Percentiles rank a stretch among this genome's conserved stretches.
Conservation (phyloP, 2,797 vertebrate species). For the Harpagifer antarcticus region DNA sequence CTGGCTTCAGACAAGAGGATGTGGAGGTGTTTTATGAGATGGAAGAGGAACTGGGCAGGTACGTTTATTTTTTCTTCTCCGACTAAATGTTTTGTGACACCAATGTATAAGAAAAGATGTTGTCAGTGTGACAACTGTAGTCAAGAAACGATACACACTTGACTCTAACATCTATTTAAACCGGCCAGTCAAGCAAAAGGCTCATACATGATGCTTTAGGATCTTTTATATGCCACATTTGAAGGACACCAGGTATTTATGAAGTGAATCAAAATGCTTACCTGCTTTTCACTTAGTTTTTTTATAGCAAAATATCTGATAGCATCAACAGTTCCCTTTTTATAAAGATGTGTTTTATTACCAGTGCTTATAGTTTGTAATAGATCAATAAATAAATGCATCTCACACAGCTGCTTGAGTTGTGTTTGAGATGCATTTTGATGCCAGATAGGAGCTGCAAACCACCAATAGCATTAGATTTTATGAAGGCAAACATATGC, state of each 20-base stretch:
- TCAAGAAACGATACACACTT: no score
- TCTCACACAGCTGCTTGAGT: not conserved
- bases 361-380: not conserved
- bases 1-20: slow-evolving; percentile 93
- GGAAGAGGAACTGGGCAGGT: slow-evolving; percentile 98
- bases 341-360: no score
- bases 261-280: not conserved
- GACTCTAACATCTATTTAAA: no score
- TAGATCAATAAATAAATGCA: no score
- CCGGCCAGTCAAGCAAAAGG: no score
- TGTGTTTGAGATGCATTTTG: slow-evolving; percentile 4
- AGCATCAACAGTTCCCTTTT: not conserved
- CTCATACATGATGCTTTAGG: not conserved
- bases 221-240: not conserved
- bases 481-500: not conserved
- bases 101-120: not conserved
- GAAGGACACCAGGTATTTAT: not conserved
- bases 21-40: slow-evolving; percentile 94
- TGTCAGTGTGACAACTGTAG: not conserved
- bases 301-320: not conserved
- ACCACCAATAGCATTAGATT: slow-evolving; percentile 1
- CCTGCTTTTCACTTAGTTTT: not conserved
- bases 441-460: slow-evolving; percentile 2
- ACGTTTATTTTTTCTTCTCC: slow-evolving; percentile 44
- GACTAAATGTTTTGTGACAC: no score